phyloP scores from a whole-genome alignment of 2,797 vertebrate genomes.

The Myotis myotis region DNA sequence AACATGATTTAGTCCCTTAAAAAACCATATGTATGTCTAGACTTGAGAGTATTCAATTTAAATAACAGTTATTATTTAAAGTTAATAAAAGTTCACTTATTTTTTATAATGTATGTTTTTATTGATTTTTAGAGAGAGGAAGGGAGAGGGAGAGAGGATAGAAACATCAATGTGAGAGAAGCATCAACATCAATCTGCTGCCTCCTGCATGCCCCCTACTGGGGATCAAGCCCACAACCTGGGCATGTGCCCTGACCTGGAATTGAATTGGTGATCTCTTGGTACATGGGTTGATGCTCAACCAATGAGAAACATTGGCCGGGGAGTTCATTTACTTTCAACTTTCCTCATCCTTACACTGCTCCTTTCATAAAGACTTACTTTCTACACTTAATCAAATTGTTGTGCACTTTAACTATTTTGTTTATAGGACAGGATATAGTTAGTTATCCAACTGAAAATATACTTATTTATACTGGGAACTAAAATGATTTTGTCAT shows the following conservation, averaged over 20 bases:
- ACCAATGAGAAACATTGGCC: too few species aligned
- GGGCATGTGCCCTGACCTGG: too few species aligned
- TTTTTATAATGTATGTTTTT: background rate
- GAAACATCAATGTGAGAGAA: too few species aligned
- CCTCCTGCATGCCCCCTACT: too few species aligned
- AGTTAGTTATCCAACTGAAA: background rate
- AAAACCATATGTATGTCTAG: background rate
- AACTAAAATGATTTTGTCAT: conserved; percentile 23
- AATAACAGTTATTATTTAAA: background rate
- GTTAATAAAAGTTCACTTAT: background rate
- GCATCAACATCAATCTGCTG: too few species aligned
- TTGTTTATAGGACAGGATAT: background rate
- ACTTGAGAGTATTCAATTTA: background rate
- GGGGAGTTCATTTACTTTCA: background rate
- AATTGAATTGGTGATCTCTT: too few species aligned
- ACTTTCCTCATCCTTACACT: background rate
- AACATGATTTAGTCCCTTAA: background rate
- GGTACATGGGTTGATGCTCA: too few species aligned
- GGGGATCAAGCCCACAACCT: too few species aligned
- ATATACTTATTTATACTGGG: background rate
- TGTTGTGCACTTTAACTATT: background rate
- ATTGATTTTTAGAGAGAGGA: too few species aligned
- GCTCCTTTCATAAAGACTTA: background rate
- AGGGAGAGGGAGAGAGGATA: too few species aligned
- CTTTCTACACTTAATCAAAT: background rate